These are phyloP conservation scores for Stegodyphus dumicola DNA, from an alignment of 1,140 invertebrate genomes.

Conservation along the genomic window DNA sequence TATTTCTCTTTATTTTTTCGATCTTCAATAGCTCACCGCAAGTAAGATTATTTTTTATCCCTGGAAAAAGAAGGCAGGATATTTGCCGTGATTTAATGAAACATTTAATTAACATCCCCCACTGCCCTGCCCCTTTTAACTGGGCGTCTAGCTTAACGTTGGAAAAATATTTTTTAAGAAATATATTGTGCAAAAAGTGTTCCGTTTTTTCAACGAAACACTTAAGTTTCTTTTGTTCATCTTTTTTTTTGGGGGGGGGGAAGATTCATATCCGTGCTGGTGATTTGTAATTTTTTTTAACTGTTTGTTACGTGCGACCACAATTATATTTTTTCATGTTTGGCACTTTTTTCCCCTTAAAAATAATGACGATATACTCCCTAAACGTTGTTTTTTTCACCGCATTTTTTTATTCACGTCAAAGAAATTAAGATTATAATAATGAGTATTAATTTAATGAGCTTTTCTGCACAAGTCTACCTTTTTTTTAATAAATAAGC, in stretches of 20 bases:
- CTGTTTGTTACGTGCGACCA: slow-evolving; percentile 35
- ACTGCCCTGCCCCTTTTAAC: not conserved
- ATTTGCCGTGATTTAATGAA: slow-evolving; percentile 56
- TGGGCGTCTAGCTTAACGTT: not conserved
- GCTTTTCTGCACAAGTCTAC: slow-evolving; percentile 14
- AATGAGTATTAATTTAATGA: slow-evolving; percentile 62
- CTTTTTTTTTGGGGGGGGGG: slow-evolving; percentile 2
- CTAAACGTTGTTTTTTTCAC: slow-evolving; percentile 14
- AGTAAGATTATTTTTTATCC: slow-evolving; percentile 10
- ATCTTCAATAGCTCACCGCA: slow-evolving; percentile 29
- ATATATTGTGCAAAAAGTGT: slow-evolving; percentile 52
- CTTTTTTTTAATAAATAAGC: no score
- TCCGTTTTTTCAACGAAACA: slow-evolving; percentile 33
- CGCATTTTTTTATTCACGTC: slow-evolving; percentile 31
- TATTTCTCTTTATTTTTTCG: slow-evolving; percentile 5
- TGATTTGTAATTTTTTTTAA: not conserved
- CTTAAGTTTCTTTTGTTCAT: not conserved
- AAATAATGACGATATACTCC: slow-evolving; percentile 44
- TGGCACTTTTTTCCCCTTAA: slow-evolving; percentile 12
- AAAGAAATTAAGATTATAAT: slow-evolving; percentile 60
- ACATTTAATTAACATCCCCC: slow-evolving; percentile 58
- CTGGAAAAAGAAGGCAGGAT: slow-evolving; percentile 6
- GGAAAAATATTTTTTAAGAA: slow-evolving; percentile 46
- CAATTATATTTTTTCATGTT: slow-evolving; percentile 17
- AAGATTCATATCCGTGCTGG: not conserved